Base-by-base conservation (phyloP, 1,140 invertebrate genomes). In the Drosophila nigromelanica region DNA sequence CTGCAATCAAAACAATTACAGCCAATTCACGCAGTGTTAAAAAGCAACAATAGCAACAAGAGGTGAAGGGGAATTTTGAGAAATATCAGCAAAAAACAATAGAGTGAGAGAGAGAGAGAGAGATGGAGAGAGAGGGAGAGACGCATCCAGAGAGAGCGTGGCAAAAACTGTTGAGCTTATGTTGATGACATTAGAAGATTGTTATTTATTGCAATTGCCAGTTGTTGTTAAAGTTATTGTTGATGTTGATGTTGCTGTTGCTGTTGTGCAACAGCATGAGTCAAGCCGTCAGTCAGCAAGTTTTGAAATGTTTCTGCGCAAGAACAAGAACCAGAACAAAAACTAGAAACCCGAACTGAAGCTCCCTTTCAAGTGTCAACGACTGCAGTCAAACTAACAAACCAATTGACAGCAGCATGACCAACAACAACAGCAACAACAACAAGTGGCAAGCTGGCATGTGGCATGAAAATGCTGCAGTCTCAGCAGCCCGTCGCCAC, bases 1-100 rank as follows among this genome's bases (percentile, higher is more conserved):
- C 76, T 83, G 83, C 83, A 87, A 87, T 87, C 83, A 89, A 87
- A 89, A 87, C 83, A 87, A 87, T 87, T 87, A 89, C 79, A 80
- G 79, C 70, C 83, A 87, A 89, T 87, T 89, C 78, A 87, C 82
- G 79, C 75, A 67, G 72, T 27, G 71, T 78, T 78, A 78, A 50
- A 75, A 80, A 85, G 68, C 55, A 76, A 60, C 81, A 80, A 61
- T 64, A 78, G 60, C 60, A 59, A 33, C 21, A 73, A 59, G 30
- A 56, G 50, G 12, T 39, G 39, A 6, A 5, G 37, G 37, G 37
- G 27, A 27, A 27, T 27, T 24, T 43, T 18, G 24, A 27, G 15
- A 24, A 60, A 60, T 50, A 21, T 14, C 15, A 68, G 37, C 48
- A 43, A 39, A 39, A 76, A 62, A 71, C 42, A 61, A 27, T 18